These are phyloP conservation scores for Nanorana parkeri DNA, from an alignment of 2,113 vertebrate genomes.

Conservation along the genomic window DNA sequence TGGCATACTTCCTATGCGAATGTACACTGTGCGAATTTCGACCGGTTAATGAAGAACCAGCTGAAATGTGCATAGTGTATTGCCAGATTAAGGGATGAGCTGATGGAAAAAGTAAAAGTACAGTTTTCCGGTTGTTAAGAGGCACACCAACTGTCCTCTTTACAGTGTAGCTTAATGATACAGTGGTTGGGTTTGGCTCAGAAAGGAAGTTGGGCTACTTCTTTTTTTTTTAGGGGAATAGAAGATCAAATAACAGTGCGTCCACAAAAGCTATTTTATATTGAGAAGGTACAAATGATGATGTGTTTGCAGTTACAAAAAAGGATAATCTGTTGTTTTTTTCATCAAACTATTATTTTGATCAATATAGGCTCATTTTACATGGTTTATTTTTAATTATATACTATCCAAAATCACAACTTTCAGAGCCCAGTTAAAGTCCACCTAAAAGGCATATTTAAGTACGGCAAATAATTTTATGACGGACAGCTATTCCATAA, in stretches of 20 bases:
- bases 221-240: neutral
- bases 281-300: neutral
- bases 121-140: no score
- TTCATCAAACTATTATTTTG: slow-evolving; percentile 22
- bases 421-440: slow-evolving; percentile 3
- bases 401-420: slow-evolving; percentile 26
- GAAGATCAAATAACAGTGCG: neutral
- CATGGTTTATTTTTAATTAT: slow-evolving; percentile 41
- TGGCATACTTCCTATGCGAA: no score
- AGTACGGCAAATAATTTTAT: neutral
- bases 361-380: slow-evolving; percentile 39
- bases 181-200: no score
- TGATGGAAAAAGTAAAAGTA: no score
- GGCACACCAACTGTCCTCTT: no score
- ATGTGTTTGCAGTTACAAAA: neutral
- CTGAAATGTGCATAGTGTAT: no score
- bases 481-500: slow-evolving; percentile 18
- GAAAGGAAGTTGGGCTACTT: no score
- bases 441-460: slow-evolving; percentile 6
- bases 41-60: no score
- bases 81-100: no score
- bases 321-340: neutral
- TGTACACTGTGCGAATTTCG: no score
- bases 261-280: neutral
- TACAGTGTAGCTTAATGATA: no score